Percentiles rank a stretch among this genome's conserved stretches.
These are phyloP conservation scores for Cacatua alba DNA, from an alignment of 2,113 vertebrate genomes.

Conservation along the genomic window DNA sequence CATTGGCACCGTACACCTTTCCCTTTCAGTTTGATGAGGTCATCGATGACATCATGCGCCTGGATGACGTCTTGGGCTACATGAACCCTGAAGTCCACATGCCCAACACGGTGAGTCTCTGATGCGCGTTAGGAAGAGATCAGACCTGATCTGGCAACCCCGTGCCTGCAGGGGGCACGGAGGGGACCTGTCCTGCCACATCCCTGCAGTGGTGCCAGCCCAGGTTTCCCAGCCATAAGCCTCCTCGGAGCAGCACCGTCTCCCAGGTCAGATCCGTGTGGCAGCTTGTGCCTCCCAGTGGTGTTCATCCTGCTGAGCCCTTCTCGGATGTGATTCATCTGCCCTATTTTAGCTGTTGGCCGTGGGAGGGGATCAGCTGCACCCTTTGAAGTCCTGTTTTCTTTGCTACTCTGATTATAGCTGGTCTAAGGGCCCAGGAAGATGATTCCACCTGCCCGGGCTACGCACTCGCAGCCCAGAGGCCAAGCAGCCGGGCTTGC, in stretches of 20 bases:
- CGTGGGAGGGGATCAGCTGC: not conserved
- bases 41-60: slow-evolving; percentile 95
- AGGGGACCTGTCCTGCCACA: not conserved
- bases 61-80: slow-evolving; percentile 90
- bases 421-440: not conserved
- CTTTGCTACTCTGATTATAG: not conserved
- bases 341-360: not conserved
- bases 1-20: not conserved
- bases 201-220: not conserved
- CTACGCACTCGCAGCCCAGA: not conserved
- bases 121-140: not conserved
- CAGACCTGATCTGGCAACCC: not conserved
- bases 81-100: slow-evolving; percentile 88
- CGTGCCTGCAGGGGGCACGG: not conserved
- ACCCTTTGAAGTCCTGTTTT: slow-evolving; percentile 30
- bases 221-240: not conserved
- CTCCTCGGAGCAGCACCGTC: fast-evolving
- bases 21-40: slow-evolving; percentile 91
- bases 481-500: not conserved
- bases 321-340: not conserved
- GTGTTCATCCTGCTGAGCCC: not conserved
- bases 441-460: not conserved
- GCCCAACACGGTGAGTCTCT: slow-evolving; percentile 90
- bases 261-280: fast-evolving
- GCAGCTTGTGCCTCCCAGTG: not conserved